Evolutionary conservation across 2,113 vertebrate species (phyloP), one percentile per base, ranked within the genome.

Genomic region (Stigmatopora argus): DNA sequence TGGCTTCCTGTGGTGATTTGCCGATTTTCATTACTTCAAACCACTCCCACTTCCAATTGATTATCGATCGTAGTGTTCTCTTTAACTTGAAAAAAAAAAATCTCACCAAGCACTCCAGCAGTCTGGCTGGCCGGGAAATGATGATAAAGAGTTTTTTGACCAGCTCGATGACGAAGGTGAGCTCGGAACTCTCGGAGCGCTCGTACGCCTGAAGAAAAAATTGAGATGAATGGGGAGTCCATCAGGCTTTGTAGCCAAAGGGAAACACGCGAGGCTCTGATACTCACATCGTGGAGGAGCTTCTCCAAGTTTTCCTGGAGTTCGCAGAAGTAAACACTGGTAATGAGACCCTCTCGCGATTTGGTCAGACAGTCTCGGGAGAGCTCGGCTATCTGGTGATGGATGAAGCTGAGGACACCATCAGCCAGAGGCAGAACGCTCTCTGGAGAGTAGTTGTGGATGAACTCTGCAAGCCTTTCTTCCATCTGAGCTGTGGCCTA

Each of bases 401-500:
- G 95, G 86, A 97, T 98, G 83, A 98, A 98, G 86, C 94, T 98
- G 70, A 97, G 93, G 67, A 94, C 93, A 0, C 96, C 96, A 0
- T 98, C 95, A 0, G 94, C 94, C 88, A 98, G 83, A 0, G 94
- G 96, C 7, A 95, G 85, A 59, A 93, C 93, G 13, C 83, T 94
- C 79, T 94, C 94, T 0, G 95, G 94, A 17, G 92, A 91, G 59
- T 90, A 95, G 67, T 80, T 87, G 12, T 90, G 91, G 71, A 93
- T 86, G 80, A 96, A 95, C 62, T 94, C 94, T 1, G 92, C 88
- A 73, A 98, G 83, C 23, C 95, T 85, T 83, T 97, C 96, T 75
- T 96, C 94, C 95, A 98, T 98, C 88, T 97, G 96, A 15, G 95
- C 96, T 0, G 93, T 96, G 18, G 96, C 96, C 96, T 97, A 79